Evolutionary conservation across 1,140 invertebrate genomes (phyloP).

Genomic region (Saccostrea glomerata): DNA sequence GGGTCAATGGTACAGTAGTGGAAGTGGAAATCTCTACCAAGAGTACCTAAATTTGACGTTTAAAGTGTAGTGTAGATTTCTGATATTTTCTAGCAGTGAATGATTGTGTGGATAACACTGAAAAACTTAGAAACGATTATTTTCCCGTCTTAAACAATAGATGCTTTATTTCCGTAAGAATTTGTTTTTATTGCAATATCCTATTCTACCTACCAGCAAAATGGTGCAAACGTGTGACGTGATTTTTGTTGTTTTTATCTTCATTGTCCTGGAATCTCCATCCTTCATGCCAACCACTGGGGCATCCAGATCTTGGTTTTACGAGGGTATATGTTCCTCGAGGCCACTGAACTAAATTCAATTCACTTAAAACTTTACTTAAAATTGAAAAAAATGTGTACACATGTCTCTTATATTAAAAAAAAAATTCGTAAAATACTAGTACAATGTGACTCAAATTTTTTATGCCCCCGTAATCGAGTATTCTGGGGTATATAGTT

Average conservation of each 20-base stretch:
- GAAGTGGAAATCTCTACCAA: not conserved
- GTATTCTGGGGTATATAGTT: too few relatives aligned
- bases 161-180: too few relatives aligned
- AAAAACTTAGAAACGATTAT: not conserved
- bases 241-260: not conserved
- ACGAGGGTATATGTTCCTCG: not conserved
- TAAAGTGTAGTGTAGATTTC: not conserved
- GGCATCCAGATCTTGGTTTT: constrained; percentile 15
- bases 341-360: too few relatives aligned
- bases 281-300: not conserved
- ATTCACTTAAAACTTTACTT: too few relatives aligned
- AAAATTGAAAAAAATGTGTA: too few relatives aligned
- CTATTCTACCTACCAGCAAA: not conserved
- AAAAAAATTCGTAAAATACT: too few relatives aligned
- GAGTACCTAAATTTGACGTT: not conserved
- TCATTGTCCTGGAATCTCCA: constrained; percentile 25
- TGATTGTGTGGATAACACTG: not conserved
- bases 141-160: too few relatives aligned
- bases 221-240: not conserved
- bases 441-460: too few relatives aligned
- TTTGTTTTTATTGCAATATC: too few relatives aligned
- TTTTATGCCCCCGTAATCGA: too few relatives aligned
- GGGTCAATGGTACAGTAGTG: not conserved
- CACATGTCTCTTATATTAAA: too few relatives aligned
- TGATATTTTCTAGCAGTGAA: not conserved